Base-by-base conservation (phyloP, 2,888 invertebrate species). In the Nowickia ferox region DNA sequence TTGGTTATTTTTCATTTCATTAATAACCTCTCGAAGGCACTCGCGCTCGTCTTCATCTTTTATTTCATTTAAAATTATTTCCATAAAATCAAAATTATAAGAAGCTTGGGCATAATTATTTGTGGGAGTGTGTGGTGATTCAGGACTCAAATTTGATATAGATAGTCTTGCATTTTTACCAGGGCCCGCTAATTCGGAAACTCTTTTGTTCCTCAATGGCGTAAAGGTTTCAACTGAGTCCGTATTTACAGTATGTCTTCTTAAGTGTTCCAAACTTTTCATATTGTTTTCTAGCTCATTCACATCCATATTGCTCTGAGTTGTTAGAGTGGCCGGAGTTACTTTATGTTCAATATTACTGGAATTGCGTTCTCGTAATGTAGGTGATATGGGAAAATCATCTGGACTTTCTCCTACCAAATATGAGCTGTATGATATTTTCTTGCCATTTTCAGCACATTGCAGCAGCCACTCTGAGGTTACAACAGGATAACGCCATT, bases 401-500 rank as follows among this genome's bases (percentile, higher is more conserved):
- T 85, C 65, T 15, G 88, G 86, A 82, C 92, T 91, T 46, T 94
- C 94, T 0, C 95, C 95, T 0, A 96, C 94, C 0, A 96, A 92
- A 90, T 94, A 95, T 0, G 91, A 91, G 0, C 89, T 91, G 90
- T 95, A 96, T 44, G 94, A 91, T 1, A 95, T 93, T 57, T 94
- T 92, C 15, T 90, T 90, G 0, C 95, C 95, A 0, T 79, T 92
- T 90, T 59, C 90, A 90, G 15, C 96, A 91, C 97, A 97, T 40
- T 94, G 94, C 61, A 96, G 90, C 68, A 98, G 91, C 98, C 98
- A 98, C 11, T 95, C 93, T 11, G 95, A 95, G 0, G 92, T 94
- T 0, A 98, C 96, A 1, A 96, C 96, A 0, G 97, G 98, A 80
- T 97, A 93, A 46, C 90, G 94, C 98, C 98, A 98, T 91, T 96